Evolutionary conservation across 2,888 invertebrate species (phyloP).

Genomic region (Hydrotaea diabolus): DNA sequence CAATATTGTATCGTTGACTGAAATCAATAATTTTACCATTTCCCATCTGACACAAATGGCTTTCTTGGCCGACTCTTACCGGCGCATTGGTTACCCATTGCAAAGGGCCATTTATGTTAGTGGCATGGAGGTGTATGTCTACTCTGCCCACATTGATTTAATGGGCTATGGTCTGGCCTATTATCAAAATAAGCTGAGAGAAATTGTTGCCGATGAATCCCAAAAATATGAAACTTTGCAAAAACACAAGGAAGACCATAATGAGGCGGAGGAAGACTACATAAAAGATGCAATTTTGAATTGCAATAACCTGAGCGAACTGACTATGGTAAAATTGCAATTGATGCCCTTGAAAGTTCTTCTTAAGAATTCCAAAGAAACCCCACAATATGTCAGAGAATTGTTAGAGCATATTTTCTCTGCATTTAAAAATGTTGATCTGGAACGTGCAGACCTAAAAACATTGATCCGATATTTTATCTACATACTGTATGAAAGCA

Average conservation of each 20-base stretch:
- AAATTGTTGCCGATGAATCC: conserved; percentile 74
- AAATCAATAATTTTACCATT: conserved; percentile 77
- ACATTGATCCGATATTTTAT: conserved; percentile 74
- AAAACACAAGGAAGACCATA: neutral
- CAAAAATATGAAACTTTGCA: conserved; percentile 55
- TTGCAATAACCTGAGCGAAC: conserved; percentile 73
- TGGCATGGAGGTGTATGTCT: conserved; percentile 80
- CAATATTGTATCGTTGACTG: conserved; percentile 74
- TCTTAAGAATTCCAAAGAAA: conserved; percentile 49
- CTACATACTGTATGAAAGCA: conserved; percentile 81
- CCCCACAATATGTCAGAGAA: neutral
- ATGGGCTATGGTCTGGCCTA: conserved; percentile 79
- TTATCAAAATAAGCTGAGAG: conserved; percentile 78
- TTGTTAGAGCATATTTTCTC: conserved; percentile 68
- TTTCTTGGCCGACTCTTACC: conserved; percentile 77
- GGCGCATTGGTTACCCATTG: conserved; percentile 75
- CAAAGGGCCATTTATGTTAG: conserved; percentile 78
- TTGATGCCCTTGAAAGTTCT: conserved; percentile 74
- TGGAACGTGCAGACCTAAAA: conserved; percentile 65
- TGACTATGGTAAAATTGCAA: conserved; percentile 77
- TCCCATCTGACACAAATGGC: conserved; percentile 79
- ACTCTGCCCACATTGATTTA: conserved; percentile 77
- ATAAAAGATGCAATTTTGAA: conserved; percentile 74
- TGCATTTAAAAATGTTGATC: conserved; percentile 69
- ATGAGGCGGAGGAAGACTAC: conserved; percentile 64